Conservation (phyloP, 2,888 invertebrate genomes). For the Apotomis turbidana region DNA sequence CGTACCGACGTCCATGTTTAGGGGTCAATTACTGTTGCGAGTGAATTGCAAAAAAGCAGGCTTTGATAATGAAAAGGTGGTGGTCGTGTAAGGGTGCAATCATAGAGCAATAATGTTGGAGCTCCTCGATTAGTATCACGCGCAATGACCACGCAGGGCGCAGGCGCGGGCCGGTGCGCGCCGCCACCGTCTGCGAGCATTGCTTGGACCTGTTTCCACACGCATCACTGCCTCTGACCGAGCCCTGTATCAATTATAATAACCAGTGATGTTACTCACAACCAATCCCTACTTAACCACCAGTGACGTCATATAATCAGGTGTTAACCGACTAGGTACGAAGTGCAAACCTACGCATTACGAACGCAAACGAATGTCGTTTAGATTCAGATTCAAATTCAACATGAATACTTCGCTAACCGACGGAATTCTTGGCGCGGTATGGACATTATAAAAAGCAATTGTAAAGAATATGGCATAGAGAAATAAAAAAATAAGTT, state of each 20-base stretch:
- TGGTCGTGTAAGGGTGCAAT: slow-evolving; percentile 54
- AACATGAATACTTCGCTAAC: slow-evolving; percentile 53
- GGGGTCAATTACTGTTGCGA: slow-evolving; percentile 40
- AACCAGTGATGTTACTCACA: slow-evolving; percentile 45
- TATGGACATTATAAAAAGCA: slow-evolving; percentile 53
- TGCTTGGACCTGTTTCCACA: slow-evolving; percentile 58
- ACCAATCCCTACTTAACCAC: slow-evolving; percentile 24
- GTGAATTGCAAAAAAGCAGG: slow-evolving; percentile 47
- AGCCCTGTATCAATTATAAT: slow-evolving; percentile 45
- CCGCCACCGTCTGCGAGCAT: slow-evolving; percentile 39
- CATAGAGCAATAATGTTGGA: slow-evolving; percentile 57
- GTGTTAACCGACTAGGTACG: slow-evolving; percentile 44
- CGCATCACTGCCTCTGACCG: slow-evolving; percentile 51
- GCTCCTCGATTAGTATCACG: slow-evolving; percentile 52
- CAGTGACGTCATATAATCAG: slow-evolving; percentile 41
- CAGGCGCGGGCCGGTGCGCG: slow-evolving; percentile 46
- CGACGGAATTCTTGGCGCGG: slow-evolving; percentile 43
- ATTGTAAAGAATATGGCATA: slow-evolving; percentile 63
- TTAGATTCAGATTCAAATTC: slow-evolving; percentile 39
- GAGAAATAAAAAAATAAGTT: slow-evolving; percentile 62
- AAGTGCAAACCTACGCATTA: slow-evolving; percentile 48
- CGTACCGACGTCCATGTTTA: slow-evolving; percentile 39
- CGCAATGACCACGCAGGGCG: slow-evolving; percentile 49
- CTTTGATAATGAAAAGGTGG: slow-evolving; percentile 57
- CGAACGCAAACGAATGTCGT: slow-evolving; percentile 45